Conservation (phyloP, 2,888 invertebrate species). For the Hemithea aestivaria region DNA sequence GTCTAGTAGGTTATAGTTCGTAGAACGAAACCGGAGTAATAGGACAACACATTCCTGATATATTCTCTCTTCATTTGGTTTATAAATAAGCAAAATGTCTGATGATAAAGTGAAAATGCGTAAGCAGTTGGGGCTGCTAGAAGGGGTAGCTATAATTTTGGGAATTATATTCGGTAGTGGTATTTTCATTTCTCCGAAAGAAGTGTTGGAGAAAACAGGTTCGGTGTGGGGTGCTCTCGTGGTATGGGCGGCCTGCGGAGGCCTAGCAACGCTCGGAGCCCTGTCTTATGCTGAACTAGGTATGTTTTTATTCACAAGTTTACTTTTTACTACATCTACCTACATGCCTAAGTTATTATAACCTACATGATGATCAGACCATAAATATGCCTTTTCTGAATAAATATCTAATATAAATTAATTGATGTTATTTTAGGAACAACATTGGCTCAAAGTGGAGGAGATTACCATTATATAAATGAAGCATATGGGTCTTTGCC, state of each 20-base stretch:
- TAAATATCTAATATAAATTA: too few species aligned
- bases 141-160: slow-evolving; percentile 95
- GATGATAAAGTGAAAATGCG: slow-evolving; percentile 87
- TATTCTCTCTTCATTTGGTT: background rate
- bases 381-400: too few species aligned
- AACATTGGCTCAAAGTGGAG: slow-evolving; percentile 94
- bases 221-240: slow-evolving; percentile 92
- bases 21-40: background rate
- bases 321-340: background rate
- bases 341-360: too few species aligned
- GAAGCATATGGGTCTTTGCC: slow-evolving; percentile 95
- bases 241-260: slow-evolving; percentile 93
- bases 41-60: background rate
- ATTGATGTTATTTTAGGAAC: slow-evolving; percentile 65
- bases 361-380: too few species aligned
- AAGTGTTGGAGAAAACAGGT: slow-evolving; percentile 93
- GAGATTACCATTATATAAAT: slow-evolving; percentile 97
- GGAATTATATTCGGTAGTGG: slow-evolving; percentile 97
- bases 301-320: slow-evolving; percentile 30
- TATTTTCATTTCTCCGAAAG: slow-evolving; percentile 97
- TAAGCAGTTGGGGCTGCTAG: slow-evolving; percentile 92
- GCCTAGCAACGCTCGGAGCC: slow-evolving; percentile 95
- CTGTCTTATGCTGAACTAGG: slow-evolving; percentile 98
- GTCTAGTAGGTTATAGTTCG: background rate
- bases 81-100: slow-evolving; percentile 41